Evolutionary conservation across 2,797 vertebrate genomes (phyloP).

Genomic region (Onychomys leucogaster): DNA sequence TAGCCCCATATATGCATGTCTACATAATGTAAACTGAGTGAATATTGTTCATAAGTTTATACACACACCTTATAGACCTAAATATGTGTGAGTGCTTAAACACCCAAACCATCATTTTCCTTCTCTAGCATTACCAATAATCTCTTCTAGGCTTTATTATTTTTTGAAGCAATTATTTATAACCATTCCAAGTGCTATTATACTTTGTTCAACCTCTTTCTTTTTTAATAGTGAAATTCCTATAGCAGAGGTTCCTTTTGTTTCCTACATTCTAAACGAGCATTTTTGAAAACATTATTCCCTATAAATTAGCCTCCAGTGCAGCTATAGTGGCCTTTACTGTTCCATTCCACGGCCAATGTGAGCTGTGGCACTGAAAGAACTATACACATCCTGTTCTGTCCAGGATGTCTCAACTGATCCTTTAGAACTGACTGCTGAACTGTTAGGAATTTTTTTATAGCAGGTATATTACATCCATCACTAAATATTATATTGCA

Average conservation of each 20-base stretch:
- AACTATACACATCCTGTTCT: background rate
- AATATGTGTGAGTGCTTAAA: background rate
- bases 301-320: background rate
- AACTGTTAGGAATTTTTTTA: slow-evolving; percentile 30
- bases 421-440: background rate
- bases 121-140: background rate
- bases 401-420: background rate
- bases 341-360: background rate
- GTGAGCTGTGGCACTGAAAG: background rate
- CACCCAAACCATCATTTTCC: background rate
- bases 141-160: background rate
- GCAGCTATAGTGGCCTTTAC: background rate
- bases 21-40: background rate
- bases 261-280: background rate
- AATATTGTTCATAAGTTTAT: background rate
- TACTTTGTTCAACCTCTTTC: background rate
- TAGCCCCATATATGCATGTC: background rate
- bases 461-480: background rate
- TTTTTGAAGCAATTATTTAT: slow-evolving; percentile 2
- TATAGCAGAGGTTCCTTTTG: background rate
- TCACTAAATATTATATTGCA: background rate
- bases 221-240: background rate
- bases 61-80: background rate
- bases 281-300: background rate
- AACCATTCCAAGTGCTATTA: background rate